Base-by-base conservation (phyloP, 2,888 invertebrate species). In the Leptarthrus brevirostris region DNA sequence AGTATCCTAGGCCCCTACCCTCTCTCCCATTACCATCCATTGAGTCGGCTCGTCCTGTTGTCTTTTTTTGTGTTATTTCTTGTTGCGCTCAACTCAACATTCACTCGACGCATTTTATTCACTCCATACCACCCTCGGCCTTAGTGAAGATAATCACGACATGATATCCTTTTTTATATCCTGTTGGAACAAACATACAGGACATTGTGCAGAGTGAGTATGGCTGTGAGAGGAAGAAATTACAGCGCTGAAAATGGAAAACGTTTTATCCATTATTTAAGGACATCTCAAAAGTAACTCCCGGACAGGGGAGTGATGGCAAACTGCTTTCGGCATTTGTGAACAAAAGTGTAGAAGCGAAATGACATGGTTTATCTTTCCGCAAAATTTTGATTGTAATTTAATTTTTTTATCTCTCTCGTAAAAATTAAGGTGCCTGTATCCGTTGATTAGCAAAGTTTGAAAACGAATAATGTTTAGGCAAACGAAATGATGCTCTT, bases 161-260 rank as follows among this genome's bases (percentile, higher is more conserved):
- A 69, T 69, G 69, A 69, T 69, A 69, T 69, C 69, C 69, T 69
- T 69, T 69, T 69, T 69, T 69, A 69, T 69, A 69, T 69, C 69
- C 49, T 69, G 69, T 52, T 52, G 8, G 34, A 69, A 24, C 49
- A 69, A 44, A 10, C 69, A 52, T 69, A 69, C 52, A 49, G 69
- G 69, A 69, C 69, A 69, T 69, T 69, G 30, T 69, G 36, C 6
- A 44, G 14, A 30, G 22, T 26, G 52, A 49, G 22, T 12, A 14
- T 30, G 34, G 30, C 18, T 1, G 22, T 18, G 52, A 52, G 20
- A 30, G 49, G 49, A 52, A 52, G 52, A 69, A 69, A 69, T 69
- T 69, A 69, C 69, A 69, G 18, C 52, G 52, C 69, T 69, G 69
- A 69, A 69, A 69, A 69, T 49, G 49, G 69, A 52, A 52, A 69